These are phyloP conservation scores for Trissolcus brochymenae DNA, from an alignment of 2,888 invertebrate genomes.

Conservation along the genomic window DNA sequence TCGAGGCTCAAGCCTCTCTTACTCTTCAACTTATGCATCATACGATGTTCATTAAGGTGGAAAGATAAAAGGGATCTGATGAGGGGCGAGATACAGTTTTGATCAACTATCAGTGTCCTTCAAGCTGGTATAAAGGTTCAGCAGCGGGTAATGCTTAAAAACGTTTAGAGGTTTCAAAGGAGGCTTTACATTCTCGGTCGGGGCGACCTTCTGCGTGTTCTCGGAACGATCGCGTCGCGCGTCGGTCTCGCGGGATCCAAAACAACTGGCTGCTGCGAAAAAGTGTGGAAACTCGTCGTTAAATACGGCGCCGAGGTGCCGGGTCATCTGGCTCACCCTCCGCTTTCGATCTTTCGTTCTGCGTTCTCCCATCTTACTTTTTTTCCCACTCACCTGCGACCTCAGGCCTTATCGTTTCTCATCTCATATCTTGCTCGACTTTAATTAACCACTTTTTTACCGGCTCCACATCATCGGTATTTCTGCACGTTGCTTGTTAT, in stretches of 20 bases:
- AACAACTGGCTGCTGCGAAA: conserved; percentile 51
- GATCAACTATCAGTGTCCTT: conserved; percentile 1
- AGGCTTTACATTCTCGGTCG: conserved; percentile 38
- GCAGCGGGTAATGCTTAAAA: conserved; percentile 49
- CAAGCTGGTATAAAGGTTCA: conserved; percentile 1
- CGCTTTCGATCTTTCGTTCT: conserved; percentile 42
- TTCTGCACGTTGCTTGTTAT: conserved; percentile 33
- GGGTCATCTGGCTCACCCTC: conserved; percentile 53
- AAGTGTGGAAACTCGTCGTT: conserved; percentile 61
- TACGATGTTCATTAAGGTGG: too few relatives aligned
- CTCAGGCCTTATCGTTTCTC: conserved; percentile 56
- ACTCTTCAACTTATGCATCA: too few relatives aligned
- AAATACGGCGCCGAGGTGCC: conserved; percentile 58
- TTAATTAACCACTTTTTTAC: conserved; percentile 54
- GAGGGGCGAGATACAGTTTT: not conserved
- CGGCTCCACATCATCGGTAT: conserved; percentile 32
- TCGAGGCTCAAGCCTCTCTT: too few relatives aligned
- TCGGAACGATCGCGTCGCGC: conserved; percentile 53
- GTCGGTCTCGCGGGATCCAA: conserved; percentile 34
- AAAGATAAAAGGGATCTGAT: conserved; percentile 1
- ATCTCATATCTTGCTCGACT: conserved; percentile 51
- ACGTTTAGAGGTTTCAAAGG: conserved; percentile 51
- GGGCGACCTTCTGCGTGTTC: conserved; percentile 62
- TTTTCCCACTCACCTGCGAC: conserved; percentile 52
- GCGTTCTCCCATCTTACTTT: conserved; percentile 16